Evolutionary conservation across 2,888 invertebrate species (phyloP).

Genomic region (Koerneria pararmatus): DNA sequence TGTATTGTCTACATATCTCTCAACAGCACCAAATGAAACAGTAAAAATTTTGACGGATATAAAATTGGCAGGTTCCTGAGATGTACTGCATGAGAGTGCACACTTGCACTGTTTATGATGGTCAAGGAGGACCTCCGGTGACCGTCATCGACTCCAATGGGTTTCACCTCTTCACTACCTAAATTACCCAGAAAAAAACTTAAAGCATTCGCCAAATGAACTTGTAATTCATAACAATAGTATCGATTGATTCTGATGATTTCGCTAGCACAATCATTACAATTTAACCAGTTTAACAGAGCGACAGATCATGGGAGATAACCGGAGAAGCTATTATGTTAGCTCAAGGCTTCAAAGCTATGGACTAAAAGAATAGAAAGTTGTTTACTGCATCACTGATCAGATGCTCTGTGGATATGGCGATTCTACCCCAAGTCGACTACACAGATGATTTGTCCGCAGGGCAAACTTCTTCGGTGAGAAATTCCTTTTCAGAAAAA

Average conservation of each 20-base stretch:
- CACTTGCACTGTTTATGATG: conserved; percentile 56
- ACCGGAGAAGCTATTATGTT: no score
- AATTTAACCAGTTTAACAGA: no score
- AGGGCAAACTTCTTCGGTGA: conserved; percentile 50
- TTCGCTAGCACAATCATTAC: no score
- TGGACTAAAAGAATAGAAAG: background rate
- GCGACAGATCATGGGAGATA: no score
- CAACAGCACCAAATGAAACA: no score
- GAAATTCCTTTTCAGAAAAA: no score
- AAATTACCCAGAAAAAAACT: background rate
- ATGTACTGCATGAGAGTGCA: conserved; percentile 59
- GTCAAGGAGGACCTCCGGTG: conserved; percentile 56
- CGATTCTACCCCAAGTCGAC: conserved; percentile 53
- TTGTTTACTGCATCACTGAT: conserved; percentile 17
- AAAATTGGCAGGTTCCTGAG: conserved; percentile 27
- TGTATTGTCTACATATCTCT: no score
- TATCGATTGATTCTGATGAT: background rate
- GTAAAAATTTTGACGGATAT: no score
- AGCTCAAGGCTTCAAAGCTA: no score
- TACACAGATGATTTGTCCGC: conserved; percentile 52
- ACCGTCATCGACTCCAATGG: conserved; percentile 55
- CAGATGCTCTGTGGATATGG: conserved; percentile 52
- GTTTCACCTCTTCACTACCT: conserved; percentile 15
- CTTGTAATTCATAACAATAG: no score
- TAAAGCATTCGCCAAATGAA: background rate